phyloP scores from a whole-genome alignment of 2,888 invertebrate genomes.

The Mesochorus sp. region DNA sequence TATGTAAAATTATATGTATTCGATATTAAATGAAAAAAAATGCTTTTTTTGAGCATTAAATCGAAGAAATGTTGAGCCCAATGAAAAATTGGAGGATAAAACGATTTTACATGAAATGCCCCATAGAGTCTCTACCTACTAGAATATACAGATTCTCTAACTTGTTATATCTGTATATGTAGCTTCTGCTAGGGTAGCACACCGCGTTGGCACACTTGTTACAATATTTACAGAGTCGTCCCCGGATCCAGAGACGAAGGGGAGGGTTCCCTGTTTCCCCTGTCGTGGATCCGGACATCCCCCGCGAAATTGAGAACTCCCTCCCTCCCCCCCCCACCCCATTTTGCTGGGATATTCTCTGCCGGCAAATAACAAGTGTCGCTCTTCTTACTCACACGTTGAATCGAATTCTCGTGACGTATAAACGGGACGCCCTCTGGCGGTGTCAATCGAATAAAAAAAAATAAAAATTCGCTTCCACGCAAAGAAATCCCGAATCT shows the following conservation, averaged over 20 bases:
- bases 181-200: conserved; percentile 23
- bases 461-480: conserved; percentile 16
- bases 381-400: not conserved
- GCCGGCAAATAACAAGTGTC: not conserved
- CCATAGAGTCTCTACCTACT: not conserved
- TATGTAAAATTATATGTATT: too few relatives aligned
- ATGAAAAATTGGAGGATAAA: too few relatives aligned
- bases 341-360: not conserved
- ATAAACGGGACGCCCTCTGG: not conserved
- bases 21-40: too few relatives aligned
- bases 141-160: not conserved
- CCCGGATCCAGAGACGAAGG: conserved; percentile 68
- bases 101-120: conserved; percentile 10
- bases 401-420: too few relatives aligned
- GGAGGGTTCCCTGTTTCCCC: conserved; percentile 69
- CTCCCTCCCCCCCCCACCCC: conserved; percentile 14
- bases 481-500: conserved; percentile 62
- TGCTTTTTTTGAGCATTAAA: too few relatives aligned
- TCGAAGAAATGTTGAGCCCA: too few relatives aligned
- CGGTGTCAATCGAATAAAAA: not conserved
- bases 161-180: conserved; percentile 7
- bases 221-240: conserved; percentile 81
- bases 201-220: conserved; percentile 78
- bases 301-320: conserved; percentile 42
- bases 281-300: conserved; percentile 36